Evolutionary conservation across 92 coral and sea anemone genomes (phyloP).

Genomic region (Diadumene lineata): DNA sequence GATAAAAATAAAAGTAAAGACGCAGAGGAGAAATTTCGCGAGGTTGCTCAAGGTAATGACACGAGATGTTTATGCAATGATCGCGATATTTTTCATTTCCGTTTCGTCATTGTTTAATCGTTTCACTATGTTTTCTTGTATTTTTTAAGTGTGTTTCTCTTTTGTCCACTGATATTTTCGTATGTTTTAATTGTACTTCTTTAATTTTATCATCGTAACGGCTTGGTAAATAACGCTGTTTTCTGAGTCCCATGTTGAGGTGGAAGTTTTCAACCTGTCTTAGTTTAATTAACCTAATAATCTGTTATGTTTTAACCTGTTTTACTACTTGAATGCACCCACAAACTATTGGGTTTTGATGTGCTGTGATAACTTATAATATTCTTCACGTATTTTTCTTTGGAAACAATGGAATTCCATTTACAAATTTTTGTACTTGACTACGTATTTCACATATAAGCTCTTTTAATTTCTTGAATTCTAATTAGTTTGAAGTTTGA

Average conservation of each 20-base stretch:
- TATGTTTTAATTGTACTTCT: neutral
- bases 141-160: neutral
- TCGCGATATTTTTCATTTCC: constrained; percentile 10
- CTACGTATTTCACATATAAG: no score
- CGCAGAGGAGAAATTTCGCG: constrained; percentile 92
- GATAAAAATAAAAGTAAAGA: constrained; percentile 92
- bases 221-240: neutral
- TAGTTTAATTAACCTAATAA: neutral
- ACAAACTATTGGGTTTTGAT: neutral
- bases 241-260: no score
- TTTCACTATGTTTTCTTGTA: neutral
- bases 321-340: neutral
- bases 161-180: neutral
- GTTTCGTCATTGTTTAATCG: constrained; percentile 14
- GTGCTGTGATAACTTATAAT: neutral
- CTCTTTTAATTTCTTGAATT: no score
- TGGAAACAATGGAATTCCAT: neutral
- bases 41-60: constrained; percentile 81
- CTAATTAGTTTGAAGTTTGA: no score
- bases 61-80: neutral
- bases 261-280: neutral
- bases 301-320: neutral
- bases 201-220: neutral
- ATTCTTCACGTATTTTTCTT: neutral
- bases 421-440: neutral